Base-by-base conservation (phyloP, 2,888 invertebrate genomes). In the Apamea crenata region DNA sequence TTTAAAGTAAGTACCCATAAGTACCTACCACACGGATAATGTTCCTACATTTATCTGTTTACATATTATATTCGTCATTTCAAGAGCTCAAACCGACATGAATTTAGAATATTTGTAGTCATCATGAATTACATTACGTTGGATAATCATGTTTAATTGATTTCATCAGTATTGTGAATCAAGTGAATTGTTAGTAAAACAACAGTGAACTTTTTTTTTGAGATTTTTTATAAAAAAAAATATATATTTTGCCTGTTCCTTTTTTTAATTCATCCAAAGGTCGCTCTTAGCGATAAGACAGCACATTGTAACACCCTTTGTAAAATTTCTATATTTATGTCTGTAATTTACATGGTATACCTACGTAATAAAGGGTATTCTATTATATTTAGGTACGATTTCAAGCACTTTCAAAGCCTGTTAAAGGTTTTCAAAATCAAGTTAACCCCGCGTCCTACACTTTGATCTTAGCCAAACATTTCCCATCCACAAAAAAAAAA, bases 111-210 rank as follows among this genome's bases (percentile, higher is more conserved):
- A 65, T 50, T 82, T 59, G 40, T 44, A 65, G 16, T 36, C 1
- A 70, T 69, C 40, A 82, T 78, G 21, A 84, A 69, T 69, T 36
- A 59, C 36, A 59, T 59, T 73, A 40, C 40, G 47, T 72, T 50
- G 16, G 25, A 82, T 78, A 78, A 73, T 44, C 63, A 73, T 73
- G 50, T 65, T 44, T 73, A 79, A 84, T 84, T 82, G 16, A 70
- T 70, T 79, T 73, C 14, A 78, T 73, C 53, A 79, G 79, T 72
- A 70, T 83, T 83, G n/a, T 47, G 16, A 29, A 50, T 73, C 16
- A 21, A 56, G 8, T 44, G 3, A 44, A 69, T 25, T 72, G 7
- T 70, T 16, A 16, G 25, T 8, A 32, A 70, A 61, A 53, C 18
- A 40, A 32, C 1, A 21, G 3, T 25, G 7, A 63, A 14, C 63